These are phyloP conservation scores for Oryzias dopingdopingensis DNA, from an alignment of 2,797 vertebrate genomes.

Conservation along the genomic window DNA sequence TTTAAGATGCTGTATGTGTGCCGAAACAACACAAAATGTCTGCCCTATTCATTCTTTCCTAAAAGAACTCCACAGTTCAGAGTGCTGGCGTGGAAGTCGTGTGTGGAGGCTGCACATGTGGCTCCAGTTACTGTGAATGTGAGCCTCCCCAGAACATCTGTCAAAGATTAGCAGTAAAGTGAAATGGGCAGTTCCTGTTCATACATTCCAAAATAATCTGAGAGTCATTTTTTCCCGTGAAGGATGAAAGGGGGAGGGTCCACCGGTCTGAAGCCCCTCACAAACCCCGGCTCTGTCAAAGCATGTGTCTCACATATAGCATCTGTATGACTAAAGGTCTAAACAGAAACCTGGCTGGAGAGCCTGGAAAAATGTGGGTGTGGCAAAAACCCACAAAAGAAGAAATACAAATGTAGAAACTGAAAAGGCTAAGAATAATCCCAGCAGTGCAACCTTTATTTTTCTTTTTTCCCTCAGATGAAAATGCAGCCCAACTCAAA, in stretches of 20 bases:
- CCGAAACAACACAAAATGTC: neutral
- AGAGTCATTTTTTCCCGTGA: constrained; percentile 72
- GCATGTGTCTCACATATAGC: constrained; percentile 56
- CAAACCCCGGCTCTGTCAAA: constrained; percentile 54
- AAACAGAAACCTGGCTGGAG: constrained; percentile 14
- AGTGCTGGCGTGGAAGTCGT: constrained; percentile 12
- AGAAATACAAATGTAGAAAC: constrained; percentile 15
- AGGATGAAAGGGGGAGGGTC: constrained; percentile 67
- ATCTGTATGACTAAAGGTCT: constrained; percentile 38
- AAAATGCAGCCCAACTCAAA: constrained; percentile 31
- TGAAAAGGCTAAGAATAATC: constrained; percentile 3
- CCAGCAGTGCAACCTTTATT: constrained; percentile 24
- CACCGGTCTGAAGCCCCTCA: constrained; percentile 66
- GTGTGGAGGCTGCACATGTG: constrained; percentile 62
- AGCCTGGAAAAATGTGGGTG: constrained; percentile 23
- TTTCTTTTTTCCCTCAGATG: constrained; percentile 12
- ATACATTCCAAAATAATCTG: constrained; percentile 79
- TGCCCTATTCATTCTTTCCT: constrained; percentile 7
- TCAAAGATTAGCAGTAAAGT: constrained; percentile 82
- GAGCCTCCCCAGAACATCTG: constrained; percentile 79
- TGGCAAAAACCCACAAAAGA: constrained; percentile 10
- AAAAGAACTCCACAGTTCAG: constrained; percentile 7
- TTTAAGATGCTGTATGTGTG: neutral
- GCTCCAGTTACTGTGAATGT: constrained; percentile 67
- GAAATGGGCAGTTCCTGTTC: constrained; percentile 83